Evolutionary conservation across 2,888 invertebrate species (phyloP).

Genomic region (Tenthredo distinguenda): DNA sequence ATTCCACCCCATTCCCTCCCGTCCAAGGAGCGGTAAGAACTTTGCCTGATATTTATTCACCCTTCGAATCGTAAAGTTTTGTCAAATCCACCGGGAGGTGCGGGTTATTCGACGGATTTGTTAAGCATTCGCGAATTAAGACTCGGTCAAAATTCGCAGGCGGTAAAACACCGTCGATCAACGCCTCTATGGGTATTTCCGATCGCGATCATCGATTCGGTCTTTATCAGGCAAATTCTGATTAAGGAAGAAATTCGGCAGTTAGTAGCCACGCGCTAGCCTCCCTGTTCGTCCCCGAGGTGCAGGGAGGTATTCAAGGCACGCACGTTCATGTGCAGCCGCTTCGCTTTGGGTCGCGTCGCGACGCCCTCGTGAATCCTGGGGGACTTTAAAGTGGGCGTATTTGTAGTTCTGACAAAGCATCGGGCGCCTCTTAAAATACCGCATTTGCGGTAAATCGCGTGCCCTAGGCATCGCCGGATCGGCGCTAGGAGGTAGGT

Average conservation of each 20-base stretch:
- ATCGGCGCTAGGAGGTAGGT: constrained; percentile 15
- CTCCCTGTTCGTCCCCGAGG: neutral
- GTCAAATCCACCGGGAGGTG: constrained; percentile 1
- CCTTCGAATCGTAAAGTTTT: constrained; percentile 43
- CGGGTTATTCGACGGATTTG: constrained; percentile 33
- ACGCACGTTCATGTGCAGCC: constrained; percentile 58
- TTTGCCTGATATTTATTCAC: constrained; percentile 43
- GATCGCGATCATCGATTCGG: neutral
- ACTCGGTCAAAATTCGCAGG: neutral
- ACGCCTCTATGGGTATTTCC: neutral
- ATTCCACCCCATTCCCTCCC: neutral
- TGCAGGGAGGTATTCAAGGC: constrained; percentile 57
- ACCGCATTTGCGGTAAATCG: constrained; percentile 51
- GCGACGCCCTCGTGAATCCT: constrained; percentile 41
- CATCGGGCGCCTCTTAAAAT: constrained; percentile 51
- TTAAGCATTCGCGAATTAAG: neutral
- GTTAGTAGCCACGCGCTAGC: neutral
- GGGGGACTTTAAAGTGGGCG: constrained; percentile 43
- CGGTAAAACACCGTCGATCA: neutral
- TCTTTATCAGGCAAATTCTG: neutral
- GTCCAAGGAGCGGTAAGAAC: neutral
- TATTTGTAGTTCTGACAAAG: constrained; percentile 54
- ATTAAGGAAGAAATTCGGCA: neutral
- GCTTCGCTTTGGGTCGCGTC: neutral
- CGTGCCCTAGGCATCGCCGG: constrained; percentile 44